Evolutionary conservation across 2,797 vertebrate genomes (phyloP).

Genomic region (Catostomus latipinnis): DNA sequence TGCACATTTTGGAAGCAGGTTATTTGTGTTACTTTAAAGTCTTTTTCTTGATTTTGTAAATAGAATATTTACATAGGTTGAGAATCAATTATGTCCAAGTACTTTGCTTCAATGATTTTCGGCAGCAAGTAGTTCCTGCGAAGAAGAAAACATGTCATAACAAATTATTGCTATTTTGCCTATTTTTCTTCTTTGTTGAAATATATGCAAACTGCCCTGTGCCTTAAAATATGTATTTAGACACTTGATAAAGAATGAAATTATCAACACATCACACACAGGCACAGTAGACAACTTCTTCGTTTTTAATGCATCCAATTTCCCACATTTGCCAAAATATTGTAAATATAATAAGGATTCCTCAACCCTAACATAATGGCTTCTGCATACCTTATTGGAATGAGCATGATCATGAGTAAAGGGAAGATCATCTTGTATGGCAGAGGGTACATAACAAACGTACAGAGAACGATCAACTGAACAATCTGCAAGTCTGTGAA

Average conservation of each 20-base stretch:
- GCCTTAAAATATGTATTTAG: no score
- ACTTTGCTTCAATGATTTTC: conserved; percentile 88
- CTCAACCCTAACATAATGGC: neutral
- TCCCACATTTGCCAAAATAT: neutral
- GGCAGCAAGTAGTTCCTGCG: conserved; percentile 87
- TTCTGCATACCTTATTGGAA: conserved; percentile 86
- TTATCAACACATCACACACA: no score
- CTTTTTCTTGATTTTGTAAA: neutral
- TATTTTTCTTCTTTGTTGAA: neutral
- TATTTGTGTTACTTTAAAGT: neutral
- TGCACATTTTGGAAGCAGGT: neutral
- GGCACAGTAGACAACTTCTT: no score
- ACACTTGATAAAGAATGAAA: no score
- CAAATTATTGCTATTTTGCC: neutral
- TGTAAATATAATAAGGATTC: neutral
- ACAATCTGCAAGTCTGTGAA: conserved; percentile 91
- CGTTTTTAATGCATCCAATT: neutral
- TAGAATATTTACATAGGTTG: conserved; percentile 77
- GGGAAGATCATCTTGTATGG: conserved; percentile 98
- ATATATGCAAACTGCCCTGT: neutral
- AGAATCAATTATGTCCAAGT: conserved; percentile 91
- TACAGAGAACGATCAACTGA: conserved; percentile 90
- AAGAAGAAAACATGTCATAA: conserved; percentile 25
- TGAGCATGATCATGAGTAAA: conserved; percentile 92
- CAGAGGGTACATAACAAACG: conserved; percentile 90